phyloP scores from a whole-genome alignment of 2,888 invertebrate species.

The Perizoma affinitatum region DNA sequence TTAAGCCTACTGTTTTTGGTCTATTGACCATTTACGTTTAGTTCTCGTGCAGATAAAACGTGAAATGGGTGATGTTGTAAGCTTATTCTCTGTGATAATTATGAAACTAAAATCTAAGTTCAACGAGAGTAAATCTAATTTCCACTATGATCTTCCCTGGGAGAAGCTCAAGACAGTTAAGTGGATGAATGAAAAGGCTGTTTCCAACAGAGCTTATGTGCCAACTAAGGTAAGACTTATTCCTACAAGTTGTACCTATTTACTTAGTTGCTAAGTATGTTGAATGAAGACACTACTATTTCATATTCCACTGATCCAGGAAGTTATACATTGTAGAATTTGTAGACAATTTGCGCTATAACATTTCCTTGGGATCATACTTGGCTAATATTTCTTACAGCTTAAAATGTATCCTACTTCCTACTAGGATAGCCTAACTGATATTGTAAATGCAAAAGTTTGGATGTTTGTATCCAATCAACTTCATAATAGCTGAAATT shows the following conservation, averaged over 20 bases:
- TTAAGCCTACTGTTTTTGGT: constrained; percentile 59
- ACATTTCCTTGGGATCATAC: too few species aligned
- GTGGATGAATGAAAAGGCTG: constrained; percentile 92
- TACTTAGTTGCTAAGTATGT: not conserved
- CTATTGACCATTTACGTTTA: constrained; percentile 71
- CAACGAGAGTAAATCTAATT: constrained; percentile 76
- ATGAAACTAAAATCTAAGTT: constrained; percentile 82
- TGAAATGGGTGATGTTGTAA: constrained; percentile 79
- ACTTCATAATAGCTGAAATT: too few species aligned
- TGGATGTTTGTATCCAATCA: too few species aligned
- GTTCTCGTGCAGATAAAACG: constrained; percentile 50
- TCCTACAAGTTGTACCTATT: not conserved
- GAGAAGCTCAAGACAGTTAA: constrained; percentile 80
- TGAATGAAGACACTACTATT: not conserved
- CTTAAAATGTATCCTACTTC: too few species aligned
- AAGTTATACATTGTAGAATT: not conserved
- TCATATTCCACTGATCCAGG: not conserved
- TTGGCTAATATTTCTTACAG: too few species aligned
- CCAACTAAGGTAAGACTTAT: constrained; percentile 87
- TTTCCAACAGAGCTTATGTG: constrained; percentile 90
- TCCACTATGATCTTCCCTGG: constrained; percentile 75
- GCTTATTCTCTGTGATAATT: constrained; percentile 81
- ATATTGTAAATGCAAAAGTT: too few species aligned
- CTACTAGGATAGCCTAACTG: too few species aligned
- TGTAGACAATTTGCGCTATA: not conserved